Conservation (phyloP, 2,888 invertebrate species). For the Schizotus pectinicornis region DNA sequence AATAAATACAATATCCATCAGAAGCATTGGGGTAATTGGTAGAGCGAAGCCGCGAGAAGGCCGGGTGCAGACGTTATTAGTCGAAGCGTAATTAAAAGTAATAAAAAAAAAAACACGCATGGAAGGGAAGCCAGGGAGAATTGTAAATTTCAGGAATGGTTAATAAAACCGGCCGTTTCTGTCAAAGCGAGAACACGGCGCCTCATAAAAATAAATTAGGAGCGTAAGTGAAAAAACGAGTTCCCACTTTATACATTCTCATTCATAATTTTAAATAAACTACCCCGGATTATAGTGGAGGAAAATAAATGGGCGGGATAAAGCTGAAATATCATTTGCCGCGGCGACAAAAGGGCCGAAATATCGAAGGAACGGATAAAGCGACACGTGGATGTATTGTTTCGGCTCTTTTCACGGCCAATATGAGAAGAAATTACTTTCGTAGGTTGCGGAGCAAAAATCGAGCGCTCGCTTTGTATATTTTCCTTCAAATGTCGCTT, state of each 20-base stretch:
- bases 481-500: too few species aligned
- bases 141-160: constrained; percentile 19
- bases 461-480: too few species aligned
- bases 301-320: constrained; percentile 17
- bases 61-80: background rate
- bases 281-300: constrained; percentile 19
- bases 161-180: constrained; percentile 18
- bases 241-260: constrained; percentile 25
- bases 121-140: constrained; percentile 2
- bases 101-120: constrained; percentile 4
- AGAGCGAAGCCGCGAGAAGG: background rate
- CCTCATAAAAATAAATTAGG: constrained; percentile 29
- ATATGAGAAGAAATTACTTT: too few species aligned
- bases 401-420: background rate
- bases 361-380: too few species aligned
- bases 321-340: constrained; percentile 1
- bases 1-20: too few species aligned
- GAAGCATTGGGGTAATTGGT: too few species aligned
- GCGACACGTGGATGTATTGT: background rate
- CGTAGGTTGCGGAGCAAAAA: too few species aligned
- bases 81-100: constrained; percentile 7
- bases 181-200: constrained; percentile 15
- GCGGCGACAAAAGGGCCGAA: background rate
- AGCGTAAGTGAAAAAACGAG: constrained; percentile 24
- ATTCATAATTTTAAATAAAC: constrained; percentile 26